Conservation (phyloP, 2,888 invertebrate species). For the Mellilla xanthometata region DNA sequence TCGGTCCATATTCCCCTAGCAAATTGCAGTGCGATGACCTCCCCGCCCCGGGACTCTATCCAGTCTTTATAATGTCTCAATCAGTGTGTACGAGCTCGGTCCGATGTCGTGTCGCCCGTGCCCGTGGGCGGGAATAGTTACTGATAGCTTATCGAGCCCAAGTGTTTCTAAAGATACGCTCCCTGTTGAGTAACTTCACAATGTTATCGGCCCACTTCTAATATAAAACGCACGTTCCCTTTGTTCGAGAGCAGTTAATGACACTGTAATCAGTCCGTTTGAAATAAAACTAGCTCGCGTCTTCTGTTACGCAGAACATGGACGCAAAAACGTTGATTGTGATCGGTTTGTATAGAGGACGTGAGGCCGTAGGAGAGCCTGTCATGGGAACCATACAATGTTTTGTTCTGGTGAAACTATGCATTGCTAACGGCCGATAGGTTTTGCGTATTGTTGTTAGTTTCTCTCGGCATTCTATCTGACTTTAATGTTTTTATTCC, state of each 20-base stretch:
- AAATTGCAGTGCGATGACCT: slow-evolving; percentile 60
- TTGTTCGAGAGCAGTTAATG: slow-evolving; percentile 10
- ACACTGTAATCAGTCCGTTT: slow-evolving; percentile 5
- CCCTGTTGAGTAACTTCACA: slow-evolving; percentile 34
- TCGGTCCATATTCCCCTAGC: slow-evolving; percentile 46
- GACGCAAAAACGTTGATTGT: slow-evolving; percentile 26
- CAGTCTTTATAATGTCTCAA: slow-evolving; percentile 21
- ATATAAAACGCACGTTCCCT: slow-evolving; percentile 23
- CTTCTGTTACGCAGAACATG: slow-evolving; percentile 24
- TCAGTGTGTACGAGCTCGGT: slow-evolving; percentile 22
- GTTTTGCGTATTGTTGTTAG: slow-evolving; percentile 55
- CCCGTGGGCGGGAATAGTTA: slow-evolving; percentile 24
- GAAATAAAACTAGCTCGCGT: slow-evolving; percentile 10
- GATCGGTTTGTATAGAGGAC: slow-evolving; percentile 29
- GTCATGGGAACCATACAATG: slow-evolving; percentile 62
- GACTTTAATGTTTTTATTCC: slow-evolving; percentile 24
- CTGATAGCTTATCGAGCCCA: slow-evolving; percentile 39
- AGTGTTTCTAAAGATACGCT: slow-evolving; percentile 33
- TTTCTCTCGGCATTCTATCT: slow-evolving; percentile 50
- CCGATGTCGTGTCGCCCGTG: slow-evolving; percentile 16
- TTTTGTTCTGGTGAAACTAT: slow-evolving; percentile 45
- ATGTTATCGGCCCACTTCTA: slow-evolving; percentile 38
- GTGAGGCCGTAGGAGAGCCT: slow-evolving; percentile 42
- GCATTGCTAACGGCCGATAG: slow-evolving; percentile 54
- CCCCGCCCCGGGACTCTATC: slow-evolving; percentile 15